Base-by-base conservation (phyloP, 2,888 invertebrate species). In the Tryphoninae sp. region DNA sequence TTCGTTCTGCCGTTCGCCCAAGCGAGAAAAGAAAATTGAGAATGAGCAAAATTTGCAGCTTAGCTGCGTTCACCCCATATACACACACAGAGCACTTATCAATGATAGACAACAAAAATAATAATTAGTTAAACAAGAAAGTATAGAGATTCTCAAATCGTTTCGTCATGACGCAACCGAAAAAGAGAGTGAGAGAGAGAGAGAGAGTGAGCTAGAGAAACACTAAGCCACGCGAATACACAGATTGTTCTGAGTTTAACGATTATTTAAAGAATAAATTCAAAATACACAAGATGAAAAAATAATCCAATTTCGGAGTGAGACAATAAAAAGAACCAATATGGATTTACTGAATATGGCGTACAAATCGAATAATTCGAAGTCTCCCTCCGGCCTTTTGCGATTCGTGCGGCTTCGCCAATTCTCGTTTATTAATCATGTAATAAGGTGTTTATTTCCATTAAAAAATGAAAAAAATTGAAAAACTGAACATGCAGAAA, bases 381-480 rank as follows among this genome's bases (percentile, higher is more conserved):
- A 9, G 1, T 8, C 26, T 26, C 26, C 13, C 67, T 64, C 53
- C 33, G 19, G 33, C 33, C 13, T 65, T 40, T 75, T 23, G 13
- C 26, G 19, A 67, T 67, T 59, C 49, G 40, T 69, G 73, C 81
- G 71, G 78, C 82, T 84, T 68, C 78, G 77, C 83, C 83, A 80
- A 80, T 80, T 80, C 58, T 80, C 80, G 78, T 84, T 86, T 84
- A 86, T 86, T 82, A 83, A 86, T 86, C 84, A 84, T 87, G 86
- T 86, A 86, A 82, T 64, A 73, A 85, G 85, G 81, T 85, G 85
- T 88, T 87, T 85, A 87, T 86, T 88, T 86, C 82, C 79, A 80
- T 84, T 84, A 85, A 85, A 84, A 77, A 82, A 84, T 33, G 33
- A 75, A 65, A 53, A 67, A 49, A 40, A 49, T 19, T 3, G n/a